Base-by-base conservation (phyloP, 2,888 invertebrate genomes). In the Drosophila pegasa region DNA sequence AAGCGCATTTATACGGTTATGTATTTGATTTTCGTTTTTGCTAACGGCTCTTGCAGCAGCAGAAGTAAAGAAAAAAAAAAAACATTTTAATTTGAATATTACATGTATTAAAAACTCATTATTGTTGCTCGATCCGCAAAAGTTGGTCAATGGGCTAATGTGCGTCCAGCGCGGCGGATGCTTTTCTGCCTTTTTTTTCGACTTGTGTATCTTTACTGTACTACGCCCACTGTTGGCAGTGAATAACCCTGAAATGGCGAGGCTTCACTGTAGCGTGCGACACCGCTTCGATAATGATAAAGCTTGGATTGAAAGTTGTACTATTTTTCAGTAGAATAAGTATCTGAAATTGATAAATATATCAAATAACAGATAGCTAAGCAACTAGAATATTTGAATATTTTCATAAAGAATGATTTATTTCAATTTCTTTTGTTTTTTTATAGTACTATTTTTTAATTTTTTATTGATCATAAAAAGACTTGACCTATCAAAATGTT, bases 81-180 rank as follows among this genome's bases (percentile, higher is more conserved):
- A 35, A 25, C 31, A 48, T 87, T 87, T 84, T 87, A 83, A 83
- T 83, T 83, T 83, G 76, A 83, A 87, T 87, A 87, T 87, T 87
- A 83, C 85, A 87, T 74, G 85, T 87, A 83, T 87, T 83, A 83
- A 83, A 83, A 85, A 85, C 79, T 78, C 83, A 83, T 83, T 83
- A 83, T 61, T 67, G 67, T 59, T 58, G 71, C 68, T 61, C 85
- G 71, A 72, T 77, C 78, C 68, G 51, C 62, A 64, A 54, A 83
- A 78, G 68, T 83, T 87, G 83, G 83, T 83, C 83, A 83, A 85
- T 83, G 85, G 83, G 83, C 85, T 83, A 83, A 83, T 83, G 87
- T 73, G 57, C 65, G 58, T 66, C 54, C 67, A 62, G 54, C 52
- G 41, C 55, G 51, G 41, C 84, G 84, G 84, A 70, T 74, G 78